Base-by-base conservation (phyloP, 1,140 invertebrate species). In the Drosophila teissieri region DNA sequence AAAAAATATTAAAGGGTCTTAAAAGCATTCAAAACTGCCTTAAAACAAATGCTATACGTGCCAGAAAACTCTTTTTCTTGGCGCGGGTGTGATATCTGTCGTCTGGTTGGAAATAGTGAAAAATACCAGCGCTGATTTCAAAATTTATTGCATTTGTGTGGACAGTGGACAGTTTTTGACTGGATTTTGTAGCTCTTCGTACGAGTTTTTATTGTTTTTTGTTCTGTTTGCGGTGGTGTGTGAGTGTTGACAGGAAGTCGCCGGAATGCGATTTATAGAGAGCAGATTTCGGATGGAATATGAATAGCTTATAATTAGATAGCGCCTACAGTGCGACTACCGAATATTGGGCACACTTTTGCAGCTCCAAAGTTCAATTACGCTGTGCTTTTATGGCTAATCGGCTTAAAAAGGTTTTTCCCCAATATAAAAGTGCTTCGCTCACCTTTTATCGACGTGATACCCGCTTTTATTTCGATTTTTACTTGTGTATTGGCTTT, bases 141-240 rank as follows among this genome's bases (percentile, higher is more conserved):
- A 77, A 88, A 88, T 88, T 88, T 88, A 88, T 88, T 79, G 79
- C 84, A 88, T 83, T 83, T 89, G 74, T 86, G 79, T 68, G 83
- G 60, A 46, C 63, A 67, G 75, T 73, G 65, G 79, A 89, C 83
- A 76, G 51, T 56, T 79, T 77, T 72, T 68, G 69, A 77, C 74
- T 77, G 74, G 74, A 77, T 44, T 51, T 36, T 63, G 34, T 68
- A n/a, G 36, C 6, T 72, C 14, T 79, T 76, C 64, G 45, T 70
- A 48, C 40, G 56, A 78, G 53, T 60, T 62, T 55, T 68, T 79
- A 78, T 79, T 73, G 60, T 56, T 74, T 73, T 39, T 39, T 12
- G 12, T 12, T 39, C 10, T 44, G 46, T 40, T 27, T 53, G 24
- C 36, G 12, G 45, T 27, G 51, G 42, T 61, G 46, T 60, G 63